These are phyloP conservation scores for Malthinus flaveolus DNA, from an alignment of 2,888 invertebrate species.

Conservation along the genomic window DNA sequence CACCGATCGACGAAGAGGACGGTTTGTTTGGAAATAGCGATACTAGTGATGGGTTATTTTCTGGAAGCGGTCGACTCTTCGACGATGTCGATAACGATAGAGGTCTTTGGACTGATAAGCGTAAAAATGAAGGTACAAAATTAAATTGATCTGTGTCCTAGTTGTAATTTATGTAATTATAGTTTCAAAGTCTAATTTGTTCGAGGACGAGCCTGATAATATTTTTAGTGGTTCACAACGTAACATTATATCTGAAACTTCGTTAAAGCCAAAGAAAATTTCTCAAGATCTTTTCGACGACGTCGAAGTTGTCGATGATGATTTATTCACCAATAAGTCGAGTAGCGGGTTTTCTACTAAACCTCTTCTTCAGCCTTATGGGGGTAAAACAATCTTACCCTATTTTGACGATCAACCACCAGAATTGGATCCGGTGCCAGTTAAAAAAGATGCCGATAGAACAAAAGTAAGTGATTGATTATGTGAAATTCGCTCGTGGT, in stretches of 20 bases:
- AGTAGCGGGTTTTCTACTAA: constrained; percentile 26
- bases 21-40: constrained; percentile 25
- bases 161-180: background rate
- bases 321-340: constrained; percentile 36
- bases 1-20: constrained; percentile 53
- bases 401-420: constrained; percentile 47
- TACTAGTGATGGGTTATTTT: constrained; percentile 43
- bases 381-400: constrained; percentile 36
- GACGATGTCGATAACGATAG: constrained; percentile 52
- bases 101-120: constrained; percentile 26
- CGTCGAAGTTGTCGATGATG: constrained; percentile 46
- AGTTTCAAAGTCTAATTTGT: constrained; percentile 26
- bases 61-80: constrained; percentile 48
- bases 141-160: background rate
- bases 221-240: constrained; percentile 6
- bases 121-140: constrained; percentile 7
- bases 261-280: constrained; percentile 31
- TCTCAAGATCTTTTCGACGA: constrained; percentile 47
- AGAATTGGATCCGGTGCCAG: constrained; percentile 32
- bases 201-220: constrained; percentile 34
- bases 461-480: constrained; percentile 4
- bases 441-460: background rate
- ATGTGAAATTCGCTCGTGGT: background rate
- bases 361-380: constrained; percentile 29
- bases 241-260: background rate